A percentile compares a stretch with the other conserved stretches of the same genome.
Evolutionary conservation across 2,888 invertebrate species (phyloP).

Genomic region (Volucella inflata): DNA sequence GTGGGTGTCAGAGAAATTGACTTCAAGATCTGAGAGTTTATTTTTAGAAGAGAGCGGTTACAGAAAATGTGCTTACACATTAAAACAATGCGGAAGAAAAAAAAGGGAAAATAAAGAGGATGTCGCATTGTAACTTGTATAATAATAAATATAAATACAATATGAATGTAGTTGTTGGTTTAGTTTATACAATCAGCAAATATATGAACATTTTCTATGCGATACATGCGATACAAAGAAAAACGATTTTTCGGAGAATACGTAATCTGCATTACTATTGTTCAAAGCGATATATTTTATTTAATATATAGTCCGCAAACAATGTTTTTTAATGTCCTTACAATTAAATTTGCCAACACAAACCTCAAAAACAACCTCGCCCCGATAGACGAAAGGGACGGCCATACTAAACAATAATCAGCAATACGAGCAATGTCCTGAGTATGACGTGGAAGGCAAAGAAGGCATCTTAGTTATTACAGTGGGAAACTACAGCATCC

Average conservation of each 20-base stretch:
- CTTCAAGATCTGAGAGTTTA: slow-evolving; percentile 22
- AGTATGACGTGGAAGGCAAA: no score
- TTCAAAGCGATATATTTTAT: no score
- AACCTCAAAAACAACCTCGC: no score
- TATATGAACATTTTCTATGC: slow-evolving; percentile 6
- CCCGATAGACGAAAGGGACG: no score
- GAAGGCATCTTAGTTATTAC: no score
- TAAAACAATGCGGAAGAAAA: slow-evolving; percentile 47
- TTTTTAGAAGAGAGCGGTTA: slow-evolving; percentile 28
- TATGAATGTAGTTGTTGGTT: slow-evolving; percentile 17
- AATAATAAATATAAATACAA: slow-evolving; percentile 43
- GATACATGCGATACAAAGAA: slow-evolving; percentile 48
- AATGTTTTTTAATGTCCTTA: no score
- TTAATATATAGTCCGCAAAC: no score
- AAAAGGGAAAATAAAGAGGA: not conserved
- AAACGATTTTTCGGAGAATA: slow-evolving; percentile 42
- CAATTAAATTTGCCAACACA: no score
- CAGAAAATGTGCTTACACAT: slow-evolving; percentile 35
- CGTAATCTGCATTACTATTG: slow-evolving; percentile 7
- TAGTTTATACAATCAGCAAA: slow-evolving; percentile 19
- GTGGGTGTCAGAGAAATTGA: slow-evolving; percentile 5
- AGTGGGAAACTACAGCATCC: no score
- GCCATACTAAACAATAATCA: no score
- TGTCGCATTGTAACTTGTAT: not conserved
- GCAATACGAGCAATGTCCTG: no score